Evolutionary conservation across 2,797 vertebrate species (phyloP).

Genomic region (Agapornis canus): DNA sequence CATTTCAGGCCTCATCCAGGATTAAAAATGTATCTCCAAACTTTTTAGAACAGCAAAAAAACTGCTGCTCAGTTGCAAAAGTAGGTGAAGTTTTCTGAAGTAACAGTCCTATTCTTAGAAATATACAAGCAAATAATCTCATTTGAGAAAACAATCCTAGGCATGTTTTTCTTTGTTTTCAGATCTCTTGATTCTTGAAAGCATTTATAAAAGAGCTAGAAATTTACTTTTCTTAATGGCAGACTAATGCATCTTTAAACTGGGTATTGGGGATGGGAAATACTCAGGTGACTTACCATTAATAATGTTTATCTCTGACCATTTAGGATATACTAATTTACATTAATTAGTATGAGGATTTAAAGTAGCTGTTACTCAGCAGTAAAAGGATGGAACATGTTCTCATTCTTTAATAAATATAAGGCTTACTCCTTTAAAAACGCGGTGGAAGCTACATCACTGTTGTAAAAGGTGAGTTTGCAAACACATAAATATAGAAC

Average conservation of each 20-base stretch:
- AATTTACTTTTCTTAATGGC: background rate
- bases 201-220: background rate
- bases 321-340: background rate
- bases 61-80: background rate
- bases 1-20: background rate
- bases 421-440: background rate
- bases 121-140: background rate
- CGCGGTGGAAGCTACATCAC: background rate
- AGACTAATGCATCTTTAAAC: background rate
- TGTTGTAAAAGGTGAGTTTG: background rate
- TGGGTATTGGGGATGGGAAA: background rate
- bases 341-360: background rate
- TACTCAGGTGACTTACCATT: background rate
- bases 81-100: background rate
- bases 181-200: background rate
- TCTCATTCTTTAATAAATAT: background rate
- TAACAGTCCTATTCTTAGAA: background rate
- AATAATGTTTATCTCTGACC: background rate
- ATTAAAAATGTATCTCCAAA: background rate
- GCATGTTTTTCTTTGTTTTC: background rate
- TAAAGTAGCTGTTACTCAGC: background rate
- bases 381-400: background rate
- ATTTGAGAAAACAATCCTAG: background rate
- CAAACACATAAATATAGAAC: accelerated
- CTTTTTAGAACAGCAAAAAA: background rate